Percentiles rank a stretch among this genome's conserved stretches.
These are phyloP conservation scores for Motacilla alba DNA, from an alignment of 2,113 vertebrate genomes.

Conservation along the genomic window DNA sequence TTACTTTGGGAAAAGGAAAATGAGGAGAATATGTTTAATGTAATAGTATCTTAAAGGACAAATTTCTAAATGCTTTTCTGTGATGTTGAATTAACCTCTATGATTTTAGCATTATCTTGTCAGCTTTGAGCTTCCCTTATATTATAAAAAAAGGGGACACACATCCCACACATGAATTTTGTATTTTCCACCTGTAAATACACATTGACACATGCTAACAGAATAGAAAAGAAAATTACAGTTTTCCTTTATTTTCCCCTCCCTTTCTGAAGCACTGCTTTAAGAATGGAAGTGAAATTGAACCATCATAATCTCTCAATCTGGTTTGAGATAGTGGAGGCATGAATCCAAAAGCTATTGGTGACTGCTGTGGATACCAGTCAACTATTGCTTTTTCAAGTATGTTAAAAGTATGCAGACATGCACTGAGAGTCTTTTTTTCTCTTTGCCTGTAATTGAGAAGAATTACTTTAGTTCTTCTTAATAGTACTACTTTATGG, in stretches of 20 bases:
- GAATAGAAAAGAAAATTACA: not conserved
- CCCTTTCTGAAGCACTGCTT: not conserved
- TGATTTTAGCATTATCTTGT: not conserved
- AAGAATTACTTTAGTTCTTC: not conserved
- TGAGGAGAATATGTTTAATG: not conserved
- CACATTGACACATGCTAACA: not conserved
- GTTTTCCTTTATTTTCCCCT: not conserved
- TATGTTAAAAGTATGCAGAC: not conserved
- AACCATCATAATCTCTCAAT: not conserved
- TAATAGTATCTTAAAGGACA: not conserved
- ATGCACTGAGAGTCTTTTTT: not conserved
- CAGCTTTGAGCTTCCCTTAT: not conserved
- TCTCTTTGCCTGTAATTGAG: not conserved
- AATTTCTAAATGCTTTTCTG: not conserved
- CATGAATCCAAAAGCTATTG: not conserved
- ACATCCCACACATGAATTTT: not conserved
- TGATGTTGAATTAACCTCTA: not conserved
- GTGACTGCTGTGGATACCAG: not conserved
- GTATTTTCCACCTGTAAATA: rapidly evolving
- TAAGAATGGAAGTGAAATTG: not conserved
- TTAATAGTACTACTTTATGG: not conserved
- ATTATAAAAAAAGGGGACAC: not conserved
- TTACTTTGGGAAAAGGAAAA: not conserved
- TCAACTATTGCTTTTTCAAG: not conserved
- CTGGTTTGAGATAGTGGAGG: not conserved